Conservation (phyloP, 2,113 vertebrate genomes). For the Helogale parvula region DNA sequence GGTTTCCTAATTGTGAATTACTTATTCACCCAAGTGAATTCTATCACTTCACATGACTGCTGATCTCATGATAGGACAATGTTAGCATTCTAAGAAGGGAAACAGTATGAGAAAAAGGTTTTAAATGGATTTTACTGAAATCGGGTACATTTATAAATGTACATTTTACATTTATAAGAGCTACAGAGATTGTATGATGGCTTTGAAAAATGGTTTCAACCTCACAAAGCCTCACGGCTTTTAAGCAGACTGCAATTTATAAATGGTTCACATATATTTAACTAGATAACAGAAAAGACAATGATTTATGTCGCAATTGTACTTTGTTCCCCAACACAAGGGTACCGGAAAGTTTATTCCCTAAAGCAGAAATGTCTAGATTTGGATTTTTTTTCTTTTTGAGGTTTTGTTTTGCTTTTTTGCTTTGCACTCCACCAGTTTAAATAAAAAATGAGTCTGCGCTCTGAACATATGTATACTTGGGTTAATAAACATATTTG, state of each 20-base stretch:
- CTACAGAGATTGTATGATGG: neutral
- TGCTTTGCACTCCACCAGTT: neutral
- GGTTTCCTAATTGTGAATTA: neutral
- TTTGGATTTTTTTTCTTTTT: neutral
- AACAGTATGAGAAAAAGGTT: neutral
- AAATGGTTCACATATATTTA: neutral
- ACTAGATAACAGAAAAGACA: neutral
- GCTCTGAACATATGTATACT: neutral
- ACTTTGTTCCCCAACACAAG: neutral
- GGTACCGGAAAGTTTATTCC: neutral
- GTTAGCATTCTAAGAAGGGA: neutral
- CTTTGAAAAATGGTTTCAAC: constrained; percentile 47
- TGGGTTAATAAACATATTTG: neutral
- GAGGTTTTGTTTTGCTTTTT: neutral
- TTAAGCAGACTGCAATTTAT: constrained; percentile 1
- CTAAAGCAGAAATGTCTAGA: neutral
- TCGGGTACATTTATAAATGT: neutral
- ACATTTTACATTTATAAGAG: neutral
- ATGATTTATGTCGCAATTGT: neutral
- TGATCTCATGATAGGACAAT: neutral
- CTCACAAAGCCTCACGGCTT: neutral
- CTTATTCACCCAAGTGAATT: neutral
- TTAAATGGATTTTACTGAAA: neutral
- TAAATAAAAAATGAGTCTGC: neutral
- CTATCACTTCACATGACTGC: neutral